Conservation (phyloP, 1,140 invertebrate species). For the Brachionus sp. region DNA sequence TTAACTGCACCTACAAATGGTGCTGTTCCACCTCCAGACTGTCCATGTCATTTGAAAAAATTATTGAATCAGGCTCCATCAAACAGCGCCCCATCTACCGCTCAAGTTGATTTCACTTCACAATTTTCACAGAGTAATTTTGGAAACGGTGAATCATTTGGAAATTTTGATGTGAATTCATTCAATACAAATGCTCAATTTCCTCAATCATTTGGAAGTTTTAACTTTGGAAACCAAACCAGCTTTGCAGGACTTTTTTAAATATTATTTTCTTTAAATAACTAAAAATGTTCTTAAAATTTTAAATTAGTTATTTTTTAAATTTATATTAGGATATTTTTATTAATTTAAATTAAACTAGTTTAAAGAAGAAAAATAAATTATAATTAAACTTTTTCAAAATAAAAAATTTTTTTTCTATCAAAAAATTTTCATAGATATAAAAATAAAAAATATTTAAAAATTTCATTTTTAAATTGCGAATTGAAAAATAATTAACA, state of each 20-base stretch:
- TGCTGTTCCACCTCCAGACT: background rate
- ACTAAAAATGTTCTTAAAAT: background rate
- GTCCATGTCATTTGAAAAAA: slow-evolving; percentile 19
- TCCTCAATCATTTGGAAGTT: background rate
- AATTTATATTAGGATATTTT: no score
- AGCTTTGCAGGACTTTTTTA: background rate
- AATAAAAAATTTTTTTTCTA: no score
- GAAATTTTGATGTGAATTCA: slow-evolving; percentile 4
- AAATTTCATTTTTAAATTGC: no score
- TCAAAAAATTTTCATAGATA: no score
- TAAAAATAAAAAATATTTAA: no score
- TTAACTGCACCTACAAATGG: background rate
- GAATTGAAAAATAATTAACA: no score
- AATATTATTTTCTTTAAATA: background rate
- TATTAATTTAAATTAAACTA: no score
- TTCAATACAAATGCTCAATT: background rate
- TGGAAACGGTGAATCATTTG: background rate
- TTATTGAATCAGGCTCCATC: background rate
- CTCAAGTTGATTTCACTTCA: background rate
- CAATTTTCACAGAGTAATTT: background rate
- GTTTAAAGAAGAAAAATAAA: no score
- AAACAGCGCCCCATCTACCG: background rate
- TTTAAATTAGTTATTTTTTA: background rate
- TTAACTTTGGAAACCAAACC: background rate
- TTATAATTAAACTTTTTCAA: no score